Conservation (phyloP, 2,888 invertebrate species). For the Ellobium chinense region DNA sequence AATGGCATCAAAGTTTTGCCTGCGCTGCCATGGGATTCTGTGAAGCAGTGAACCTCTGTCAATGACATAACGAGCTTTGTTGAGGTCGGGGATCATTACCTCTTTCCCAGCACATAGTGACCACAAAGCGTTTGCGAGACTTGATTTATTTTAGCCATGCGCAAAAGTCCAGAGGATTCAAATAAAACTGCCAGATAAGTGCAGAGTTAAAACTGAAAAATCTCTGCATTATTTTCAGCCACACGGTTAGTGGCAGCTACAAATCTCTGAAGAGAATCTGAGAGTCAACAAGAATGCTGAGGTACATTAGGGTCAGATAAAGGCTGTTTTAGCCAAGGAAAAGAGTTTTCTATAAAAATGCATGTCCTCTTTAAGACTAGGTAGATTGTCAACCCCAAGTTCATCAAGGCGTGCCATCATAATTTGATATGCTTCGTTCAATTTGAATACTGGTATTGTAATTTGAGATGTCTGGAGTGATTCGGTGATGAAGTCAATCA, state of each 20-base stretch:
- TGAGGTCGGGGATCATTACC: not conserved
- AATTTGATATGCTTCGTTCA: no score
- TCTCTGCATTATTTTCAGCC: constrained; percentile 1
- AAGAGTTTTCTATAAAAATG: no score
- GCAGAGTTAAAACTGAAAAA: constrained; percentile 50
- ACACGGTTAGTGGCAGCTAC: constrained; percentile 25
- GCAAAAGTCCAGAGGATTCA: constrained; percentile 35
- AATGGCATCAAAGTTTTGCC: constrained; percentile 37
- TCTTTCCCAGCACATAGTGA: not conserved
- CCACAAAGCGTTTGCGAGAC: constrained; percentile 49
- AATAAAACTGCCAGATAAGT: constrained; percentile 48
- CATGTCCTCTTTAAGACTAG: no score
- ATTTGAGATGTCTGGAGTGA: no score
- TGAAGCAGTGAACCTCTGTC: constrained; percentile 51
- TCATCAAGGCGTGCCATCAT: no score
- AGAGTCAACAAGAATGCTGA: constrained; percentile 45
- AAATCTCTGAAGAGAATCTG: constrained; percentile 53
- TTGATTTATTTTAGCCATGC: constrained; percentile 47
- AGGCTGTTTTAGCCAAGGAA: no score
- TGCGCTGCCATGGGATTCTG: constrained; percentile 43
- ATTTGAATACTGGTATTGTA: no score
- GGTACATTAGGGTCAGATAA: no score
- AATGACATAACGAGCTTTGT: constrained; percentile 27
- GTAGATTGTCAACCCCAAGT: no score
- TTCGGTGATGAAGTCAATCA: no score